phyloP scores from a whole-genome alignment of 2,113 vertebrate genomes.

The Neolamprologus caudopunctatus region DNA sequence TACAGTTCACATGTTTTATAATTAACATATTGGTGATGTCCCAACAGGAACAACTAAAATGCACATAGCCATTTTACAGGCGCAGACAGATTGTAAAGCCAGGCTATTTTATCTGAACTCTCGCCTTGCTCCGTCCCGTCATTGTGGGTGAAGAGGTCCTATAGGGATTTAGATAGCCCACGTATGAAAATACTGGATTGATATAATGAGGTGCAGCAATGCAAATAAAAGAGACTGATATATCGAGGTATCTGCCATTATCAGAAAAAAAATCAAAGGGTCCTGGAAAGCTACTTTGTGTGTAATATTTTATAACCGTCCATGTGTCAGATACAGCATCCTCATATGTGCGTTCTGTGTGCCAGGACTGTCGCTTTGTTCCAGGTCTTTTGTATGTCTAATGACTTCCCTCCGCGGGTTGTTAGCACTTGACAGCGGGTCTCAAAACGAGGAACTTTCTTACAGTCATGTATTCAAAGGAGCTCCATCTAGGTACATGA shows the following conservation, averaged over 20 bases:
- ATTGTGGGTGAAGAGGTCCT: constrained; percentile 82
- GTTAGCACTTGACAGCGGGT: constrained; percentile 99
- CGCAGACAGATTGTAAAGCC: constrained; percentile 79
- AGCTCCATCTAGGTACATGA: constrained; percentile 99
- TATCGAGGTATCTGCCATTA: constrained; percentile 71
- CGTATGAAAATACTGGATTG: constrained; percentile 91
- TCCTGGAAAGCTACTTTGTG: constrained; percentile 41
- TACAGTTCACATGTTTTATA: constrained; percentile 67
- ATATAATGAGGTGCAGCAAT: constrained; percentile 88
- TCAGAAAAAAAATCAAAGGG: constrained; percentile 47
- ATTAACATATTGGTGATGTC: constrained; percentile 63
- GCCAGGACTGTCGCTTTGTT: constrained; percentile 95
- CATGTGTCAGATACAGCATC: constrained; percentile 83
- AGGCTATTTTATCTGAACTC: constrained; percentile 84
- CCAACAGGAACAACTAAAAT: constrained; percentile 64
- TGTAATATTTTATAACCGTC: constrained; percentile 62
- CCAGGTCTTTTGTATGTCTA: constrained; percentile 98
- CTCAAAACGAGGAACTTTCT: constrained; percentile 96
- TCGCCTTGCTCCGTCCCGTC: constrained; percentile 86
- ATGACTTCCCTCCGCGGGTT: constrained; percentile 99
- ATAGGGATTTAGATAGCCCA: constrained; percentile 72
- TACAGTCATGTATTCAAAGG: constrained; percentile 95
- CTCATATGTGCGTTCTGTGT: constrained; percentile 87
- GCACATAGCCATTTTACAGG: constrained; percentile 58
- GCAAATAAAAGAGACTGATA: constrained; percentile 69